Conservation (phyloP, 2,888 invertebrate species). For the Pelosia muscerda region DNA sequence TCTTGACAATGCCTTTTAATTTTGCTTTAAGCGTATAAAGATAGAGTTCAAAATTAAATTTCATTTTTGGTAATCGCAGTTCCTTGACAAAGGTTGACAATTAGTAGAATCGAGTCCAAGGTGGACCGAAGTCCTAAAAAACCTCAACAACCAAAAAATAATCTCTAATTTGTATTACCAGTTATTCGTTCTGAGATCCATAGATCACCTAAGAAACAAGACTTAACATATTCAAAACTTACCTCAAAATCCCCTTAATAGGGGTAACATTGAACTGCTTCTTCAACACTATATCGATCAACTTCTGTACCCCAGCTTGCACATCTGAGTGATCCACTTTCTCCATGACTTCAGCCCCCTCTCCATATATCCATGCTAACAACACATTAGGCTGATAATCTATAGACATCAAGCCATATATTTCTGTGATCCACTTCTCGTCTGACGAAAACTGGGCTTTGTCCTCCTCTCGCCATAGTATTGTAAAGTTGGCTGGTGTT, state of each 20-base stretch:
- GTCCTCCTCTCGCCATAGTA: slow-evolving; percentile 87
- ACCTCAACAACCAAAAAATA: too few relatives aligned
- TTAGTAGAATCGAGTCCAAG: too few relatives aligned
- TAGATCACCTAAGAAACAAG: too few relatives aligned
- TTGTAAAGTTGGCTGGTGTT: slow-evolving; percentile 76
- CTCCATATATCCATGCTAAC: slow-evolving; percentile 89
- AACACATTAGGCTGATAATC: slow-evolving; percentile 88
- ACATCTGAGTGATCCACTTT: slow-evolving; percentile 83
- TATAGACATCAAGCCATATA: slow-evolving; percentile 88
- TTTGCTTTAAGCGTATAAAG: too few relatives aligned
- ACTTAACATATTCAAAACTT: slow-evolving; percentile 24
- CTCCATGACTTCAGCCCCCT: slow-evolving; percentile 88
- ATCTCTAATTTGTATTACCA: too few relatives aligned
- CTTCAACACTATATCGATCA: slow-evolving; percentile 85
- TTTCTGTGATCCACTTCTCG: slow-evolving; percentile 87
- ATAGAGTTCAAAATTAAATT: too few relatives aligned
- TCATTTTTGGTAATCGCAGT: too few relatives aligned
- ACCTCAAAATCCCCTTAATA: slow-evolving; percentile 85
- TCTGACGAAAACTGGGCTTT: slow-evolving; percentile 76
- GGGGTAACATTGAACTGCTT: slow-evolving; percentile 83
- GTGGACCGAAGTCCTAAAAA: too few relatives aligned
- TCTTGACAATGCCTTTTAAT: too few relatives aligned
- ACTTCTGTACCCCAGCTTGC: slow-evolving; percentile 80
- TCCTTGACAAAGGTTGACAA: too few relatives aligned
- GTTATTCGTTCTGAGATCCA: too few relatives aligned